Evolutionary conservation across 2,888 invertebrate genomes (phyloP), one percentile per base, ranked within the genome.

Genomic region (Ophion slaviceki): DNA sequence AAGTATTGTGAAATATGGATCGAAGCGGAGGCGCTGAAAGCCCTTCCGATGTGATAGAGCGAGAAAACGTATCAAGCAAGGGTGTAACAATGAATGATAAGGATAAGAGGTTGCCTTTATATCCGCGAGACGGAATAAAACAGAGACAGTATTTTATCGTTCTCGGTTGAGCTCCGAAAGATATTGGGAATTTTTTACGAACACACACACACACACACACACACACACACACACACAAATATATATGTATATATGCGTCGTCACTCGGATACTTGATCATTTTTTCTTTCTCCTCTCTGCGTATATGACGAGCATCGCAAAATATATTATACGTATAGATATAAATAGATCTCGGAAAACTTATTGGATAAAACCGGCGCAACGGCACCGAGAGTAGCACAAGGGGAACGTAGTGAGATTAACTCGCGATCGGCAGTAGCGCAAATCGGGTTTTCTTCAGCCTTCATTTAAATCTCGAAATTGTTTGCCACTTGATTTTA

Each of bases 71-170:
- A 47, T 64, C 47, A 64, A 66, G 64, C 53, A 70, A 45, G 66
- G 61, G 59, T 76, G 59, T 64, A 59, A 68, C 61, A 74, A 68
- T 68, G 68, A 68, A 71, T 76, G 75, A 70, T 80, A 74, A 78
- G 57, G 79, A 71, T 75, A 66, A 66, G 32, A 82, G 80, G 75
- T 62, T 70, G 68, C 70, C 59, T 72, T 81, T 79, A 74, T 67
- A 74, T 79, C 75, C 59, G 59, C 57, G 66, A 71, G 78, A 79
- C n/a, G 28, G 75, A 79, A 84, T 78, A 74, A 84, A 86, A 79
- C 75, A 81, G 81, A 66, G 24, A 24, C 59, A 76, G 72, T 53
- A 82, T 83, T 82, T 85, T 66, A 80, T 80, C 82, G 66, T 71
- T 66, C 59, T 70, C 47, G 53, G 57, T 81, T 24, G 61, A 64